Conservation (phyloP, 2,113 vertebrate species). For the Oplegnathus fasciatus region DNA sequence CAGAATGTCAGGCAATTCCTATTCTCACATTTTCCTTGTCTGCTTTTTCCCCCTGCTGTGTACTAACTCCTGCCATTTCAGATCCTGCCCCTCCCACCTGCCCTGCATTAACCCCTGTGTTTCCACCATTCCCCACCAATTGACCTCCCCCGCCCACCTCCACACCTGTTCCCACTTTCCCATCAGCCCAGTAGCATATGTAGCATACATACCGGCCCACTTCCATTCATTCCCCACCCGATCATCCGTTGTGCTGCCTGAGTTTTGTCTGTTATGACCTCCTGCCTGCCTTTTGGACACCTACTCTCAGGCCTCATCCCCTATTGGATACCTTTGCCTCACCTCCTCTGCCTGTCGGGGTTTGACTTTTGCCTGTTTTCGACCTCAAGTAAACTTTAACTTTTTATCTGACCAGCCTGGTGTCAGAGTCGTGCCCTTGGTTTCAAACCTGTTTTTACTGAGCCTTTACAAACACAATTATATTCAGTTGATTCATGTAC, state of each 20-base stretch:
- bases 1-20: neutral
- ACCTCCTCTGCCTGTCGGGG: neutral
- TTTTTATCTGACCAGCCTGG: neutral
- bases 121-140: neutral
- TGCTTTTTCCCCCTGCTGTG: neutral
- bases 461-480: neutral
- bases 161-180: neutral
- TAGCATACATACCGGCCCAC: too few species aligned
- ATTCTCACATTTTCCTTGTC: neutral
- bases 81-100: neutral
- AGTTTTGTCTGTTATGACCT: neutral
- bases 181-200: neutral
- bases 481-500: neutral
- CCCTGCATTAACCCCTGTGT: neutral
- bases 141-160: neutral
- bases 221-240: too few species aligned
- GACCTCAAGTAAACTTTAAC: neutral
- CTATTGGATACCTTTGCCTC: neutral
- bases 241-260: too few species aligned
- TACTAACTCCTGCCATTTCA: neutral
- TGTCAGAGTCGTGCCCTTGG: neutral
- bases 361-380: neutral
- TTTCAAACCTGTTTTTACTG: neutral
- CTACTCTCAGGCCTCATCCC: neutral
- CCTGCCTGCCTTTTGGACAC: neutral